These are phyloP conservation scores for Empis stercorea DNA, from an alignment of 2,888 invertebrate species.

Conservation along the genomic window DNA sequence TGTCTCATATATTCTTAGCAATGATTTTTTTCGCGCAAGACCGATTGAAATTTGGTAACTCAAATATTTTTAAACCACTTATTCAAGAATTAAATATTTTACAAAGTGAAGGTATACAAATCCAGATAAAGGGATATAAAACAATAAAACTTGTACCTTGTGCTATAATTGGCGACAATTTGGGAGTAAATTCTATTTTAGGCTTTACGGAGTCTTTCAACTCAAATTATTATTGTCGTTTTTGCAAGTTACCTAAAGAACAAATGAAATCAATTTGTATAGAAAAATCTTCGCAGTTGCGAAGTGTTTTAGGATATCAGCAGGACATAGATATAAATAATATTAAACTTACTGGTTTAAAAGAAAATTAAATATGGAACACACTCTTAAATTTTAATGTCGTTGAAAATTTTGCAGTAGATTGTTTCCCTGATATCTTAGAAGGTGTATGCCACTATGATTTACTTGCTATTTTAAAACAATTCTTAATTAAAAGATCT, in stretches of 20 bases:
- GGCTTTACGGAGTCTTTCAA: slow-evolving; percentile 11
- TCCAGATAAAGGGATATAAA: slow-evolving; percentile 5
- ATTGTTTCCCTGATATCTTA: slow-evolving; percentile 12
- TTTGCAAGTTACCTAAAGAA: slow-evolving; percentile 9
- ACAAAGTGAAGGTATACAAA: slow-evolving; percentile 8
- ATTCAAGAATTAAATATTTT: slow-evolving; percentile 5
- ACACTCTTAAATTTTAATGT: slow-evolving; percentile 9
- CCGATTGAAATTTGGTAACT: slow-evolving; percentile 9
- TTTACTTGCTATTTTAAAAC: slow-evolving; percentile 8
- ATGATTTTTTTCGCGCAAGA: slow-evolving; percentile 9
- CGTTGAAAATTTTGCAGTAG: slow-evolving; percentile 10
- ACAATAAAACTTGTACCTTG: slow-evolving; percentile 6
- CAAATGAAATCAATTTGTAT: slow-evolving; percentile 1
- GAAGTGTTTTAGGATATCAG: slow-evolving; percentile 2
- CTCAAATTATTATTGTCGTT: slow-evolving; percentile 10
- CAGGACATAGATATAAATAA: slow-evolving; percentile 3
- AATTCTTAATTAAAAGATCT: slow-evolving; percentile 6
- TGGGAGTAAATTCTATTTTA: slow-evolving; percentile 10
- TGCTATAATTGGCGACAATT: slow-evolving; percentile 10
- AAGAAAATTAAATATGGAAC: slow-evolving; percentile 7
- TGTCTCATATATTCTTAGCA: slow-evolving; percentile 10
- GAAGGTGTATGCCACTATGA: slow-evolving; percentile 13
- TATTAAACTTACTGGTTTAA: slow-evolving; percentile 9
- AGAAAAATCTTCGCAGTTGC: slow-evolving; percentile 1
- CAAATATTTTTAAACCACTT: slow-evolving; percentile 8